These are phyloP conservation scores for Takifugu bimaculatus DNA, from an alignment of 2,113 vertebrate genomes.

Conservation along the genomic window DNA sequence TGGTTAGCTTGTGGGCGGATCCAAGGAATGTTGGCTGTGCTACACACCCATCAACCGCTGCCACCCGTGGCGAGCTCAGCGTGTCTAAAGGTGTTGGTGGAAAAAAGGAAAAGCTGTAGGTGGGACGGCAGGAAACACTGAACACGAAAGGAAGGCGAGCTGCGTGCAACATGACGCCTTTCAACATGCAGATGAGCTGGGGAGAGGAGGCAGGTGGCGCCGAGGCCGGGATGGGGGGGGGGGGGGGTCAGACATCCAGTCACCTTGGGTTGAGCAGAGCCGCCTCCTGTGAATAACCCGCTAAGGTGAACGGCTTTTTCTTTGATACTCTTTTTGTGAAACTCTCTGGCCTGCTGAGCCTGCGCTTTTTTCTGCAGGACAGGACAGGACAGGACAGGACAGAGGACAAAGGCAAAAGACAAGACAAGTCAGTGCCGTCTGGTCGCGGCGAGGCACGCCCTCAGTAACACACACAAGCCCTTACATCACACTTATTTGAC, in stretches of 20 bases:
- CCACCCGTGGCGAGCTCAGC: too few species aligned
- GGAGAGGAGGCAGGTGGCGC: constrained; percentile 6
- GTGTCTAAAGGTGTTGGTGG: too few species aligned
- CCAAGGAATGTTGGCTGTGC: background rate
- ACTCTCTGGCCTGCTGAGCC: constrained; percentile 89
- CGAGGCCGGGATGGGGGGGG: background rate
- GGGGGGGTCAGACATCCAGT: constrained; percentile 44
- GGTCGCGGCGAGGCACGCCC: background rate
- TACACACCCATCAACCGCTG: background rate
- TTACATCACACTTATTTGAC: too few species aligned
- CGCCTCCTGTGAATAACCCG: constrained; percentile 81
- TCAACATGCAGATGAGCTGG: constrained; percentile 15
- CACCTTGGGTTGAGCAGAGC: constrained; percentile 82
- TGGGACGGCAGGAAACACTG: background rate
- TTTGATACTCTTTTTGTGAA: constrained; percentile 95
- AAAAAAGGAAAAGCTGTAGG: background rate
- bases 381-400: constrained; percentile 22
- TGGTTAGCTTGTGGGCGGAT: too few species aligned
- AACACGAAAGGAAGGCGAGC: background rate
- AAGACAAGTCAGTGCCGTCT: constrained; percentile 22
- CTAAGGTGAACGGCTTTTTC: constrained; percentile 91
- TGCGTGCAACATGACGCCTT: constrained; percentile 12
- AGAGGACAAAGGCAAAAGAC: constrained; percentile 21
- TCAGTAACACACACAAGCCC: too few species aligned
- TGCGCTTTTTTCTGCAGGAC: constrained; percentile 87